Evolutionary conservation across 2,888 invertebrate genomes (phyloP).

Genomic region (Rhorus exstirpatorius): DNA sequence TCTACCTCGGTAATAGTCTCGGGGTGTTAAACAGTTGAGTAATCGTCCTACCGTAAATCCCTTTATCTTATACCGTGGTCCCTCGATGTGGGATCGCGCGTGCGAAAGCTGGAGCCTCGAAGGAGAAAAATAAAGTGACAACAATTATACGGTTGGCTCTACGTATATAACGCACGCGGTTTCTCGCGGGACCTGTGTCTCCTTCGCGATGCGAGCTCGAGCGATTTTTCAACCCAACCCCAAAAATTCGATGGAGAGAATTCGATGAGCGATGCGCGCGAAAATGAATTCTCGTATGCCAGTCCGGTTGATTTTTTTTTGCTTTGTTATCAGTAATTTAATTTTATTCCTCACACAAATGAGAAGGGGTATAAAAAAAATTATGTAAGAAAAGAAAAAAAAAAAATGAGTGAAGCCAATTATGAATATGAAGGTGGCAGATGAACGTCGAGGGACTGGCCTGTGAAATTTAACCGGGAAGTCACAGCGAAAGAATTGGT

Average conservation of each 20-base stretch:
- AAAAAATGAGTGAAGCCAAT: conserved; percentile 21
- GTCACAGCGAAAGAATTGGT: conserved; percentile 23
- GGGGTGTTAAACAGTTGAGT: conserved; percentile 57
- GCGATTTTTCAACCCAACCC: conserved; percentile 19
- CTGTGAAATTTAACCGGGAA: conserved; percentile 20
- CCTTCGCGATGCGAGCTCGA: not conserved
- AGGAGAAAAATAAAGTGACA: conserved; percentile 49
- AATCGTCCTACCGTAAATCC: not conserved
- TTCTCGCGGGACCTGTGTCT: no score
- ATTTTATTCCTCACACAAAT: no score
- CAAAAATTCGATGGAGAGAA: no score
- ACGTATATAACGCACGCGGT: no score
- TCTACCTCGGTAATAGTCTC: conserved; percentile 34
- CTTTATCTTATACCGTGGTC: conserved; percentile 9
- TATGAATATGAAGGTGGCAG: conserved; percentile 22
- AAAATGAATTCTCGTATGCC: conserved; percentile 11
- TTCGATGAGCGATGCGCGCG: not conserved
- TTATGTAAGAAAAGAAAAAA: not conserved
- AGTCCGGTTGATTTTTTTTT: no score
- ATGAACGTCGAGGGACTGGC: conserved; percentile 25
- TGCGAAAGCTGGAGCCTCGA: conserved; percentile 36
- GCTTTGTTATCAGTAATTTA: no score
- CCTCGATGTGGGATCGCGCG: conserved; percentile 13
- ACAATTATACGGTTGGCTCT: conserved; percentile 37
- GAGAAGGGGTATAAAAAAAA: conserved; percentile 2